Evolutionary conservation across 2,113 vertebrate species (phyloP), one percentile per base, ranked within the genome.

Genomic region (Nipponia nippon): DNA sequence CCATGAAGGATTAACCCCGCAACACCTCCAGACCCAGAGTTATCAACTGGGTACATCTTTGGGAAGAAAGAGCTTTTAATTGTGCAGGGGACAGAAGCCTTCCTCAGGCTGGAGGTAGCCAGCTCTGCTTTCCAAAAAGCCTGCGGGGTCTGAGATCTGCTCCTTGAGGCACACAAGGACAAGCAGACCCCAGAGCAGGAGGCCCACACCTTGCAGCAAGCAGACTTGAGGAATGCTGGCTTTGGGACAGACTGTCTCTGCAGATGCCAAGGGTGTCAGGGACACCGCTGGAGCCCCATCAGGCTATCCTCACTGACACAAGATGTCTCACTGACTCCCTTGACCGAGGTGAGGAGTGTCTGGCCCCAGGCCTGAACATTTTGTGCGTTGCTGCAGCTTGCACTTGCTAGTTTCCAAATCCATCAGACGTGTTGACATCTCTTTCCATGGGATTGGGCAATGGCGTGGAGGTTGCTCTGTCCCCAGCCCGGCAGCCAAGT

Each of bases 211-310:
- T 80, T 61, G 34, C 12, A 56, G 38, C 8, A 40, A 71, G 47
- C 11, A 82, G 61, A 36, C 55, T 52, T 71, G n/a, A 73, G 30
- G 38, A 65, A n/a, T 0, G 0, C 46, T 53, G 40, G 46, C 55
- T 76, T 78, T 94, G 62, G 30, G 46, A 87, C 18, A 69, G 47
- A 29, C 7, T 18, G 5, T 69, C 40, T 52, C 52, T 71, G 40
- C 22, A 73, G 70, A 72, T n/a, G 62, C 32, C 77, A 67, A 22
- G 44, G 36, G 47, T 80, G 61, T 42, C 47, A 63, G 65, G 36
- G 59, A 29, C 65, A 66, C 20, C 0, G 0, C 50, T 55, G 61
- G 34, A 30, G 50, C 36, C 55, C 22, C 0, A 0, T 69, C 61
- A 65, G 67, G 32, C 61, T 40, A 4, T 50, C 61, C 50, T 86